phyloP scores from a whole-genome alignment of 2,888 invertebrate species.

The Atethmia centrago region DNA sequence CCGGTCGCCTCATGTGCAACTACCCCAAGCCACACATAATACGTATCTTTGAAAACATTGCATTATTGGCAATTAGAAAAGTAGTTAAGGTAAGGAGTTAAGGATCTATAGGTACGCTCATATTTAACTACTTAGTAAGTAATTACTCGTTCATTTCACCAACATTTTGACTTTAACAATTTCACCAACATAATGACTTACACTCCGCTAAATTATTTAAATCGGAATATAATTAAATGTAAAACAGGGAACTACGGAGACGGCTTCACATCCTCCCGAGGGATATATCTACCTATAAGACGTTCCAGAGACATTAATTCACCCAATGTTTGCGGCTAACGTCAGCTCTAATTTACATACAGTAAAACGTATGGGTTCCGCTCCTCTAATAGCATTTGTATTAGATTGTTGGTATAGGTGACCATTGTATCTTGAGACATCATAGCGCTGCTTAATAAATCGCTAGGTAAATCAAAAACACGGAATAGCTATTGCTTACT shows the following conservation, averaged over 20 bases:
- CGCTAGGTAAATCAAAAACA: not conserved
- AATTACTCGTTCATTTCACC: conserved; percentile 6
- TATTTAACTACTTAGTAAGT: not conserved
- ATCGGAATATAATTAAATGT: conserved; percentile 62
- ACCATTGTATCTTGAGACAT: conserved; percentile 7
- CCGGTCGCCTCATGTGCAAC: no score
- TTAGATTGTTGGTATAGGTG: conserved; percentile 67
- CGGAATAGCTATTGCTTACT: no score
- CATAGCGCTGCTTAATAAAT: not conserved
- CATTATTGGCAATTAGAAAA: not conserved
- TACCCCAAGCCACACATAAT: not conserved
- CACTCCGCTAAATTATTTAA: conserved; percentile 29
- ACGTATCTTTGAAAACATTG: not conserved
- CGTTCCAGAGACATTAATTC: conserved; percentile 79
- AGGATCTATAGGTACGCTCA: not conserved
- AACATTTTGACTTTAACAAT: no score
- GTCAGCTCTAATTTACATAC: conserved; percentile 84
- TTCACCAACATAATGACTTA: conserved; percentile 35
- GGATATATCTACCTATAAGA: conserved; percentile 73
- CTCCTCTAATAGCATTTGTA: conserved; percentile 75
- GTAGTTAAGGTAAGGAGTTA: no score
- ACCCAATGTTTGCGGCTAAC: conserved; percentile 82
- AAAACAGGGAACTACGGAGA: conserved; percentile 57
- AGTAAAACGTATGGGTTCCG: conserved; percentile 75
- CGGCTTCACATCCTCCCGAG: conserved; percentile 65